These are phyloP conservation scores for Sogatella furcifera DNA, from an alignment of 1,140 invertebrate genomes.

Conservation along the genomic window DNA sequence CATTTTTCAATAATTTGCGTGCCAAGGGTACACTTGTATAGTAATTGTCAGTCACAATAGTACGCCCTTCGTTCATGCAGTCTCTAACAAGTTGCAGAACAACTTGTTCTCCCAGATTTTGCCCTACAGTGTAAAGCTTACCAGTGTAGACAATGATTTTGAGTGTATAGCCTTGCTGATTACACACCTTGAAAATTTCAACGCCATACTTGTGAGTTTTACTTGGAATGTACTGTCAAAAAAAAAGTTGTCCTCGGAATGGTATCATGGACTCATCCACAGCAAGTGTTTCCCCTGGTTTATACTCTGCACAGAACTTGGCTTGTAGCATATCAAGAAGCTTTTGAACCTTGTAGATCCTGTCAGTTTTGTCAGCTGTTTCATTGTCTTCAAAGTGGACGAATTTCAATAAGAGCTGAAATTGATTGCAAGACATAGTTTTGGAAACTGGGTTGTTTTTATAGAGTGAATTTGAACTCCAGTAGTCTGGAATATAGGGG, in stretches of 20 bases:
- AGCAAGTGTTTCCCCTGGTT: constrained; percentile 23
- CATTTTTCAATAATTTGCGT: constrained; percentile 25
- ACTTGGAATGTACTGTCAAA: constrained; percentile 31
- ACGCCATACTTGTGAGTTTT: constrained; percentile 30
- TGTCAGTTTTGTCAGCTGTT: neutral
- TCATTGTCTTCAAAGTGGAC: constrained; percentile 4
- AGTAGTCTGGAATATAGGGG: neutral
- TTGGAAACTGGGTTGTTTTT: neutral
- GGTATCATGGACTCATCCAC: constrained; percentile 31
- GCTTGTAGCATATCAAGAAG: neutral
- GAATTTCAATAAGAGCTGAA: constrained; percentile 3
- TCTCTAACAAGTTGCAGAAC: neutral
- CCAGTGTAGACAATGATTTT: constrained; percentile 22
- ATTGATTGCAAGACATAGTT: neutral
- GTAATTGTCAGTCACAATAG: constrained; percentile 34
- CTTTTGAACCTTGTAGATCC: neutral
- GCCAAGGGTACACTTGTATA: constrained; percentile 31
- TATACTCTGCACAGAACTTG: constrained; percentile 7
- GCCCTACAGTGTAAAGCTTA: neutral
- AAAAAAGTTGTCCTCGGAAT: constrained; percentile 27
- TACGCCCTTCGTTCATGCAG: constrained; percentile 28
- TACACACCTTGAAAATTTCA: constrained; percentile 29
- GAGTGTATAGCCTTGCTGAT: constrained; percentile 21
- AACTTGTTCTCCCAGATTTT: neutral
- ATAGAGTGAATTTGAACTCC: neutral